A percentile compares a stretch with the other conserved stretches of the same genome.
phyloP scores from a whole-genome alignment of 2,113 vertebrate species.

The Noctilio leporinus region DNA sequence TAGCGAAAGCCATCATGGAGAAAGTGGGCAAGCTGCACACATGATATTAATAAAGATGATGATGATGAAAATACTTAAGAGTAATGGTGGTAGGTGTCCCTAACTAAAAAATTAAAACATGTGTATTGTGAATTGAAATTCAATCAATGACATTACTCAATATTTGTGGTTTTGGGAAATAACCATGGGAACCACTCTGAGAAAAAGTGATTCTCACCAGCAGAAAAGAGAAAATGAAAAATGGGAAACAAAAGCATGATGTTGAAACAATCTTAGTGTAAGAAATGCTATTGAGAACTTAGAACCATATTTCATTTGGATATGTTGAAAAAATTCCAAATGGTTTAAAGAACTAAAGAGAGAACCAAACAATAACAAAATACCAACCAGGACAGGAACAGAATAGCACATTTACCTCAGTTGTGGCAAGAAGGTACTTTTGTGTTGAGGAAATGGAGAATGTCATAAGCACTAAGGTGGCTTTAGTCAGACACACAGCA shows the following conservation, averaged over 20 bases:
- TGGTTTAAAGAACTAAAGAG: neutral
- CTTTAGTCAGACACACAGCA: neutral
- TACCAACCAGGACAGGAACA: neutral
- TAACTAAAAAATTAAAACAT: neutral
- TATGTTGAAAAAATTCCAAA: neutral
- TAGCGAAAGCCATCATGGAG: neutral
- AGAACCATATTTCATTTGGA: neutral
- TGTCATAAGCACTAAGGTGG: neutral
- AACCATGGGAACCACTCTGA: neutral
- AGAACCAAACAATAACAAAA: neutral
- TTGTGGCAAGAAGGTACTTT: neutral
- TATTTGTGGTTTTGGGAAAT: neutral
- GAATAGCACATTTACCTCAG: neutral
- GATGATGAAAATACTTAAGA: neutral
- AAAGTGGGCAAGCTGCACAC: neutral
- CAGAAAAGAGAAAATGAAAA: neutral
- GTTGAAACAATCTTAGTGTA: neutral
- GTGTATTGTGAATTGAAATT: neutral
- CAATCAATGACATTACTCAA: neutral
- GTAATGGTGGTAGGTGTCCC: neutral
- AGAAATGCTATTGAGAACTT: neutral
- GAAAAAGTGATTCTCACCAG: neutral
- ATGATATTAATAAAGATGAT: neutral
- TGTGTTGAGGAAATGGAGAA: neutral
- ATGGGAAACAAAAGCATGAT: neutral